Evolutionary conservation across 2,797 vertebrate genomes (phyloP).

Genomic region (Brachyalestes nurse): DNA sequence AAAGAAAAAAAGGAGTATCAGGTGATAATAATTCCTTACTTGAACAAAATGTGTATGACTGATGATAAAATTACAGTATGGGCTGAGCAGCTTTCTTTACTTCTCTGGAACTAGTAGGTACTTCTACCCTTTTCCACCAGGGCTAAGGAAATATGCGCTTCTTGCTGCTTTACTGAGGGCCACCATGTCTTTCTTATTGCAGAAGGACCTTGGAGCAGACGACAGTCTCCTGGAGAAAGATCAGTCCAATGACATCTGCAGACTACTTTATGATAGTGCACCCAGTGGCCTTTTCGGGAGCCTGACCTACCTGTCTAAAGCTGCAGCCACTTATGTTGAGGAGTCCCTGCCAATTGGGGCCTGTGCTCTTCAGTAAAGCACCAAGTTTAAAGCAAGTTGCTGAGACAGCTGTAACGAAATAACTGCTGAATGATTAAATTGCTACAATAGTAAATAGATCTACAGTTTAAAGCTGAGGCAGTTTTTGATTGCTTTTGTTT

Average conservation of each 20-base stretch:
- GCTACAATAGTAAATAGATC: neutral
- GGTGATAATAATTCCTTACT: no score
- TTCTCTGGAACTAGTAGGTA: neutral
- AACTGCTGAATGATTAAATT: neutral
- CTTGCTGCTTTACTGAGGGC: neutral
- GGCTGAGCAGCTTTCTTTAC: no score
- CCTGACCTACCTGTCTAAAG: slow-evolving; percentile 97
- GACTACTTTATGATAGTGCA: slow-evolving; percentile 92
- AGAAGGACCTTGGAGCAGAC: slow-evolving; percentile 91
- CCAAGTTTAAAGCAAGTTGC: neutral
- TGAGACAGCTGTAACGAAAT: slow-evolving; percentile 1
- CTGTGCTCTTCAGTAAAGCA: slow-evolving; percentile 87
- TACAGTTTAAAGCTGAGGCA: slow-evolving; percentile 6
- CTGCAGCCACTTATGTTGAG: slow-evolving; percentile 86
- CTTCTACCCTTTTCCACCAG: neutral
- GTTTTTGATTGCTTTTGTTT: neutral
- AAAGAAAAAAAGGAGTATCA: no score
- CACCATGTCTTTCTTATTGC: slow-evolving; percentile 30
- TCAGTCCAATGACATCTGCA: slow-evolving; percentile 87
- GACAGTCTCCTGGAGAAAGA: slow-evolving; percentile 88
- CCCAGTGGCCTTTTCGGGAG: slow-evolving; percentile 94
- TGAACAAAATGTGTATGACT: no score
- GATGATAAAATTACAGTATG: no score
- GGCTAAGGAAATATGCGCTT: no score
- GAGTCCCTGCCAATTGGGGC: slow-evolving; percentile 90